Base-by-base conservation (phyloP, 2,888 invertebrate species). In the Fabriciana adippe region DNA sequence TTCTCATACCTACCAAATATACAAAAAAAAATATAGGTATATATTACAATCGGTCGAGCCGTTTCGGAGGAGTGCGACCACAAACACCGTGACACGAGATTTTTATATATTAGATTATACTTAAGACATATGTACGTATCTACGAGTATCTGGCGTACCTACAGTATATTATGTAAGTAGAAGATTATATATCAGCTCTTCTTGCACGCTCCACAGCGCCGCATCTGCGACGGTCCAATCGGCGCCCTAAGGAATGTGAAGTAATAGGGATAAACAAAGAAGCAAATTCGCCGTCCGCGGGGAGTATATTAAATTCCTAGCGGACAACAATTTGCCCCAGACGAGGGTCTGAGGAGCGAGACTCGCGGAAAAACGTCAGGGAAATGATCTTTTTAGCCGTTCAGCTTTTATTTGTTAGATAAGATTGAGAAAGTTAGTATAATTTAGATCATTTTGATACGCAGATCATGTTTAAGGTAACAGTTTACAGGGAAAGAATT, bases 311-410 rank as follows among this genome's bases (percentile, higher is more conserved):
- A 83, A 78, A 83, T 83, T 82, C 81, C 80, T 73, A 64, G 74
- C 72, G 78, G 79, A 78, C 81, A 80, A 80, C 81, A 79, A 80
- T 81, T 81, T 77, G 72, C 78, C 81, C 80, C 81, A 82, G 74
- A 74, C 70, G 69, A 59, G 69, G 61, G 68, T 31, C 61, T 69
- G 71, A 53, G 53, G 54, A 45, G 41, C 15, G 50, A 35, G 60
- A 41, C 16, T 18, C 56, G 31, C 13, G 15, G 41, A 21, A 53
- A 53, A 14, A 45, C 14, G 14, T 21, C 53, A 41, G 16, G 14
- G 35, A 57, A 47, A 47, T 57, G 13, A 55, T 55, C 35, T 16
- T 41, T 41, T 41, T 41, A 8, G 35, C 35, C 8, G 35, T 6
- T 6, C 16, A 50, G n/a, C 16, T 53, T 53, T 21, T 53, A 53